A percentile compares a stretch with the other conserved stretches of the same genome.
phyloP scores from a whole-genome alignment of 2,797 vertebrate genomes.

The Strix occidentalis region DNA sequence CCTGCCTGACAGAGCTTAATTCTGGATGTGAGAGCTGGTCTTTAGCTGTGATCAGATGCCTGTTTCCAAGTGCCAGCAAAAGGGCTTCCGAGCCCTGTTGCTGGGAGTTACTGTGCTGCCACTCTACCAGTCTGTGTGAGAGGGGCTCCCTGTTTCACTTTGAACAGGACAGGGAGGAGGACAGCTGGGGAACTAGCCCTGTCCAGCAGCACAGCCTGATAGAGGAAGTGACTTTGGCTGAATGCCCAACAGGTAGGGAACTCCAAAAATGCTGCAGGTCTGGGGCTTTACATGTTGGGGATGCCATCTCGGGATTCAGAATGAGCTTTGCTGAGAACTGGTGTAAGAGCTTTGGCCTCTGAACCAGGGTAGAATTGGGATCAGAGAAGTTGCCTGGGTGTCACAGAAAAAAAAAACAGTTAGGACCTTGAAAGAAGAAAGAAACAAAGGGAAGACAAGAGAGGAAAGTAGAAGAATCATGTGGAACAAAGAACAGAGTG shows the following conservation, averaged over 20 bases:
- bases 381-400: not conserved
- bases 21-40: not conserved
- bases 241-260: not conserved
- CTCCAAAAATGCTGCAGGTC: not conserved
- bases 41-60: not conserved
- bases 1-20: not conserved
- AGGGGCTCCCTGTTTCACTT: rapidly evolving
- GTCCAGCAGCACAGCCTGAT: not conserved
- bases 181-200: not conserved
- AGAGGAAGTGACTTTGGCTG: not conserved
- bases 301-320: not conserved
- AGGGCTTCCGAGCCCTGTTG: not conserved
- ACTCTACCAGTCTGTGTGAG: not conserved
- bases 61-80: not conserved
- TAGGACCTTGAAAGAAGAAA: not conserved
- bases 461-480: not conserved
- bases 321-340: not conserved
- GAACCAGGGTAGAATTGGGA: not conserved
- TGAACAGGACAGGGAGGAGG: not conserved
- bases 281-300: not conserved
- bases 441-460: not conserved
- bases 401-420: not conserved
- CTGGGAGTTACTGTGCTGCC: not conserved
- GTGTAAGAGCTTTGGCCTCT: not conserved
- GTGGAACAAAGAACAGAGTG: not conserved